phyloP scores from a whole-genome alignment of 2,888 invertebrate species.

The Noctuana brunneofusca region DNA sequence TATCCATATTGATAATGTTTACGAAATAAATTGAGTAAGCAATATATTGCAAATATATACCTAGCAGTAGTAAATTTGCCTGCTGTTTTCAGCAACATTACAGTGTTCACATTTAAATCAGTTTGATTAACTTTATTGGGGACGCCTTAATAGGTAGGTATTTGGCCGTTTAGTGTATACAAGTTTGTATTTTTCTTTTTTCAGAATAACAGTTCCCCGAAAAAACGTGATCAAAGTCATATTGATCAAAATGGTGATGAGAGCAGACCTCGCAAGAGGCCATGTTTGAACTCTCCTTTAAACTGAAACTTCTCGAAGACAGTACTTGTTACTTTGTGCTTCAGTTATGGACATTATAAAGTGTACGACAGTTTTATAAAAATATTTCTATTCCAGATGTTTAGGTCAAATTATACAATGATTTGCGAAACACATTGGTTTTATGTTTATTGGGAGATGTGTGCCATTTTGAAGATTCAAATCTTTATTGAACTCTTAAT shows the following conservation, averaged over 20 bases:
- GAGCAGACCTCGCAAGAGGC: slow-evolving; percentile 83
- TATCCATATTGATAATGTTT: not conserved
- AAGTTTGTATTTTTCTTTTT: slow-evolving; percentile 37
- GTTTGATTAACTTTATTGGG: too few species aligned
- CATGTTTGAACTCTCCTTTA: slow-evolving; percentile 75
- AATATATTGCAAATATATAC: too few species aligned
- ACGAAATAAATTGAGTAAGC: not conserved
- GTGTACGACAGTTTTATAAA: slow-evolving; percentile 67
- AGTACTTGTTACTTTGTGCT: slow-evolving; percentile 58
- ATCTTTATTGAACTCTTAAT: not conserved
- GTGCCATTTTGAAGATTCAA: slow-evolving; percentile 47
- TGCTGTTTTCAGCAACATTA: too few species aligned
- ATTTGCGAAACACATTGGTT: slow-evolving; percentile 51
- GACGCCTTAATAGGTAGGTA: too few species aligned
- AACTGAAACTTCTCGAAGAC: slow-evolving; percentile 57
- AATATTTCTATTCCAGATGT: slow-evolving; percentile 58
- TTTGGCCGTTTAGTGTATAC: not conserved
- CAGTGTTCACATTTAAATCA: too few species aligned
- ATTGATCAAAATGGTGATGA: slow-evolving; percentile 82
- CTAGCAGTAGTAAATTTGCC: too few species aligned
- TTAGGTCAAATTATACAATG: slow-evolving; percentile 56
- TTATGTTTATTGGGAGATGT: slow-evolving; percentile 49
- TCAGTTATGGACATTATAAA: slow-evolving; percentile 64
- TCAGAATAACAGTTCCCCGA: slow-evolving; percentile 82
- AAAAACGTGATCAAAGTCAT: slow-evolving; percentile 83